Conservation (phyloP, 2,888 invertebrate genomes). For the Scaptomyza parva region DNA sequence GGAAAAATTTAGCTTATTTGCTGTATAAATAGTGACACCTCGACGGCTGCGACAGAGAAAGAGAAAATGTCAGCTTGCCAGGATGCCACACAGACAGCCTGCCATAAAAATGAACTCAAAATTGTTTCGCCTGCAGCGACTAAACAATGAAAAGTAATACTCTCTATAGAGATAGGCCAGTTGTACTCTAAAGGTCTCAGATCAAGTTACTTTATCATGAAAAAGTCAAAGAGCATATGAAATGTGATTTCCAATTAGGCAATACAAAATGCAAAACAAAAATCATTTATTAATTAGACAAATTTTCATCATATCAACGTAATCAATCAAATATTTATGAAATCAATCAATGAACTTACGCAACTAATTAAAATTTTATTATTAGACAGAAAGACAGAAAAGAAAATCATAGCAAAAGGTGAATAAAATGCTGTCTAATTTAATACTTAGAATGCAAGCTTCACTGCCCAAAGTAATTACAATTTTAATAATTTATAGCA, state of each 20-base stretch:
- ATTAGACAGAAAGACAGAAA: neutral
- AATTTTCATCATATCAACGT: slow-evolving; percentile 24
- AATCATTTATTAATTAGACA: slow-evolving; percentile 57
- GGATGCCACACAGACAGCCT: slow-evolving; percentile 31
- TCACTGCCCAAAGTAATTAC: slow-evolving; percentile 70
- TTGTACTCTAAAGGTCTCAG: neutral
- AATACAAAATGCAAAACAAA: slow-evolving; percentile 46
- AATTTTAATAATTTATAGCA: slow-evolving; percentile 77
- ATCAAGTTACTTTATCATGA: slow-evolving; percentile 21
- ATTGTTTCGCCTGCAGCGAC: slow-evolving; percentile 45
- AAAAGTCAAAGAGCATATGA: slow-evolving; percentile 1
- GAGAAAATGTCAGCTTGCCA: slow-evolving; percentile 32
- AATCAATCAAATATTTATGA: slow-evolving; percentile 52
- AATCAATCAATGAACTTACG: slow-evolving; percentile 40
- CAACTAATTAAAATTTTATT: slow-evolving; percentile 76
- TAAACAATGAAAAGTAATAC: slow-evolving; percentile 29
- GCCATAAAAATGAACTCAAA: slow-evolving; percentile 55
- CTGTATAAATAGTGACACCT: slow-evolving; percentile 77
- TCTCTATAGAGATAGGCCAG: slow-evolving; percentile 37
- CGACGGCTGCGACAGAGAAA: slow-evolving; percentile 37
- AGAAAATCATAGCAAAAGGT: slow-evolving; percentile 10
- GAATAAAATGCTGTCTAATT: slow-evolving; percentile 21
- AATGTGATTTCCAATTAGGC: neutral
- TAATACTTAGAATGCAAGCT: slow-evolving; percentile 31
- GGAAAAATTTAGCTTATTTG: slow-evolving; percentile 75